Conservation (phyloP, 1,140 invertebrate genomes). For the Listronotus oregonensis region DNA sequence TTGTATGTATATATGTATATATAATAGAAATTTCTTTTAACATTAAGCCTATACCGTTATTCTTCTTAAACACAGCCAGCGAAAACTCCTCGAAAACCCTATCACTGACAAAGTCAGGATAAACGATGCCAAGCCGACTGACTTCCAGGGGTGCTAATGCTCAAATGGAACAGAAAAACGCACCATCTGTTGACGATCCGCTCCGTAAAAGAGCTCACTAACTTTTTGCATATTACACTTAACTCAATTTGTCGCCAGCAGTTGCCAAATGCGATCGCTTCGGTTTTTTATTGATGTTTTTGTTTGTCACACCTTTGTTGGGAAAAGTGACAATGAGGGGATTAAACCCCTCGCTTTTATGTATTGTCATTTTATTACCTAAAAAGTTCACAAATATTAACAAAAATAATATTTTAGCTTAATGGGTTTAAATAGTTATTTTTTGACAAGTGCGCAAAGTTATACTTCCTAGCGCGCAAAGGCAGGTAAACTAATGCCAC, state of each 20-base stretch:
- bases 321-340: background rate
- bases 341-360: too few species aligned
- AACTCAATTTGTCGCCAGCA: constrained; percentile 47
- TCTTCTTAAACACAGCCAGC: background rate
- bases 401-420: too few species aligned
- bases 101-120: constrained; percentile 31
- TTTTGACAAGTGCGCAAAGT: too few species aligned
- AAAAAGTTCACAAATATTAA: too few species aligned
- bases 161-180: constrained; percentile 57
- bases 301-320: constrained; percentile 6
- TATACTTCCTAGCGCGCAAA: too few species aligned
- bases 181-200: constrained; percentile 58
- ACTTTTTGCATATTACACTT: constrained; percentile 51
- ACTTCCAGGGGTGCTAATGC: constrained; percentile 51
- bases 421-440: too few species aligned
- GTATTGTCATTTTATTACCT: too few species aligned
- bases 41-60: too few species aligned
- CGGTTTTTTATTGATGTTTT: constrained; percentile 5
- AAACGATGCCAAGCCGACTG: constrained; percentile 29
- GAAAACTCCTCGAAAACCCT: constrained; percentile 16
- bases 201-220: constrained; percentile 40
- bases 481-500: too few species aligned
- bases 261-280: constrained; percentile 23
- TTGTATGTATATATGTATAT: too few species aligned
- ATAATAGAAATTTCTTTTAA: too few species aligned